Evolutionary conservation across 2,797 vertebrate genomes (phyloP).

Genomic region (Enteromius unitaeniatus): DNA sequence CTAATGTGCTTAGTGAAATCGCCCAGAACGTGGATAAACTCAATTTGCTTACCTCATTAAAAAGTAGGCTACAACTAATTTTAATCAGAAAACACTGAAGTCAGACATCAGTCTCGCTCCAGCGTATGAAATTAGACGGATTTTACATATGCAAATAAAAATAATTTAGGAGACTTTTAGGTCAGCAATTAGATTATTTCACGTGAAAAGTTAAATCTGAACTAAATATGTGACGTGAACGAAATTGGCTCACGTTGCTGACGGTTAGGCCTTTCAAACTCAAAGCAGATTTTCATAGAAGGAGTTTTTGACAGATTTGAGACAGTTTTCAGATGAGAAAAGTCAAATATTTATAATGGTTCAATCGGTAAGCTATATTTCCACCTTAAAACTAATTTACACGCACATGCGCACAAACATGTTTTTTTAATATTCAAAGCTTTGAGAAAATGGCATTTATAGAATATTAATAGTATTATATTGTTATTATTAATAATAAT

Average conservation of each 20-base stretch:
- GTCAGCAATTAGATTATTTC: neutral
- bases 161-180: neutral
- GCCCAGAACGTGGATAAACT: neutral
- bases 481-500: no score
- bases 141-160: neutral
- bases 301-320: neutral
- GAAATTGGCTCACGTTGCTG: neutral
- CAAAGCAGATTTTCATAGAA: neutral
- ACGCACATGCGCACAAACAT: neutral
- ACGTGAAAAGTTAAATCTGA: neutral
- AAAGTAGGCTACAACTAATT: neutral
- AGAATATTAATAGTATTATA: no score
- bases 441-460: no score
- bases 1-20: neutral
- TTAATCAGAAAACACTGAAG: neutral
- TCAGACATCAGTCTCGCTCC: neutral
- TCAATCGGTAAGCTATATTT: neutral
- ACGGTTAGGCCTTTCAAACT: neutral
- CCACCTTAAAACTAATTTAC: neutral
- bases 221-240: neutral
- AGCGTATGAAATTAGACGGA: no score
- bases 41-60: neutral
- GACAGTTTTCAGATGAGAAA: neutral
- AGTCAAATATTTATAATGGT: neutral
- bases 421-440: neutral